Evolutionary conservation across 2,113 vertebrate species (phyloP).

Genomic region (Nipponia nippon): DNA sequence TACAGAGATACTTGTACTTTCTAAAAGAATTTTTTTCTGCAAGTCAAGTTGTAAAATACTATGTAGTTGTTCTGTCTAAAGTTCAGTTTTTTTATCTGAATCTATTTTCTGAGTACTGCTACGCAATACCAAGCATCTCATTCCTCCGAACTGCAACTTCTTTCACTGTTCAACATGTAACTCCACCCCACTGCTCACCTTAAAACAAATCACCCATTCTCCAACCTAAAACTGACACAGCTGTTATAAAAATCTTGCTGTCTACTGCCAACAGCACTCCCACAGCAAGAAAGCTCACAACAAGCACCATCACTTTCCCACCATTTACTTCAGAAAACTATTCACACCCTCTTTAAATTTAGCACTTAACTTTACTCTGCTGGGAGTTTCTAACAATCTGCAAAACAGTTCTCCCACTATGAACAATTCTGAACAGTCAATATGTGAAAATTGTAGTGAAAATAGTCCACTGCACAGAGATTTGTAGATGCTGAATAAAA

Average conservation of each 20-base stretch:
- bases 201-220: background rate
- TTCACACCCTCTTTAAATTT: background rate
- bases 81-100: background rate
- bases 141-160: background rate
- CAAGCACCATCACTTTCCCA: background rate
- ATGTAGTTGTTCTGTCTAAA: background rate
- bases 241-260: background rate
- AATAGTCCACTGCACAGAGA: background rate
- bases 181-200: background rate
- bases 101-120: background rate
- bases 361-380: background rate
- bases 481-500: background rate
- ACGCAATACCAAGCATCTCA: background rate
- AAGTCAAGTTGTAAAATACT: background rate
- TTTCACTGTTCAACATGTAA: background rate
- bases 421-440: background rate
- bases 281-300: background rate
- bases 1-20: background rate
- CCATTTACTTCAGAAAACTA: background rate
- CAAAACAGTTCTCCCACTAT: background rate
- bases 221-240: background rate
- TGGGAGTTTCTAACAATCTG: background rate
- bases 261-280: background rate
- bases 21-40: background rate
- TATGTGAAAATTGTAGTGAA: background rate